These are phyloP conservation scores for Pachyseris speciosa DNA, from an alignment of 64 coral and sea anemone species.

Conservation along the genomic window DNA sequence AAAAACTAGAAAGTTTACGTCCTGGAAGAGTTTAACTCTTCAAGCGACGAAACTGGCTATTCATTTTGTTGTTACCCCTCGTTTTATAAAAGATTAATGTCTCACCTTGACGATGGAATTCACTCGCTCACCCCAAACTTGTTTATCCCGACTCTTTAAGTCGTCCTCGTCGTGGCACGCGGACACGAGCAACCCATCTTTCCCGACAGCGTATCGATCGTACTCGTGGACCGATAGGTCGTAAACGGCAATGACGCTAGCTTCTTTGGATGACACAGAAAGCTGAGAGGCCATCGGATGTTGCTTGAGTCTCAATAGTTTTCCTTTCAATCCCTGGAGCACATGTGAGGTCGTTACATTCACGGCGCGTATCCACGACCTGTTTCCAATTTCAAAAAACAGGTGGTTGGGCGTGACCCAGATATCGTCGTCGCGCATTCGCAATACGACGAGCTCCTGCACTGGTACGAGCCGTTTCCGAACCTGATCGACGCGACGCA, in stretches of 20 bases:
- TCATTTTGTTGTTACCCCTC: no score
- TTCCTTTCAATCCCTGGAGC: constrained; percentile 68
- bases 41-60: no score
- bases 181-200: constrained; percentile 72
- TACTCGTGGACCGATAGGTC: constrained; percentile 86
- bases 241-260: constrained; percentile 71
- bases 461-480: constrained; percentile 60
- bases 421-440: constrained; percentile 63
- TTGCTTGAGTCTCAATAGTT: constrained; percentile 41
- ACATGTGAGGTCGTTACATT: constrained; percentile 59
- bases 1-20: no score
- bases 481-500: constrained; percentile 76
- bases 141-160: constrained; percentile 58
- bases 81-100: neutral
- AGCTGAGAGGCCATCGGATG: constrained; percentile 52
- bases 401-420: constrained; percentile 81
- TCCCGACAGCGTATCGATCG: constrained; percentile 90
- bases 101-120: constrained; percentile 1
- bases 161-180: constrained; percentile 53
- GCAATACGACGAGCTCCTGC: constrained; percentile 70
- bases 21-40: no score
- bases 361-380: constrained; percentile 69
- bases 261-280: neutral
- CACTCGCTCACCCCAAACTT: constrained; percentile 73
- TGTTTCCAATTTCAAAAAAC: constrained; percentile 54